Base-by-base conservation (phyloP, 1,140 invertebrate genomes). In the Pogonomyrmex californicus region DNA sequence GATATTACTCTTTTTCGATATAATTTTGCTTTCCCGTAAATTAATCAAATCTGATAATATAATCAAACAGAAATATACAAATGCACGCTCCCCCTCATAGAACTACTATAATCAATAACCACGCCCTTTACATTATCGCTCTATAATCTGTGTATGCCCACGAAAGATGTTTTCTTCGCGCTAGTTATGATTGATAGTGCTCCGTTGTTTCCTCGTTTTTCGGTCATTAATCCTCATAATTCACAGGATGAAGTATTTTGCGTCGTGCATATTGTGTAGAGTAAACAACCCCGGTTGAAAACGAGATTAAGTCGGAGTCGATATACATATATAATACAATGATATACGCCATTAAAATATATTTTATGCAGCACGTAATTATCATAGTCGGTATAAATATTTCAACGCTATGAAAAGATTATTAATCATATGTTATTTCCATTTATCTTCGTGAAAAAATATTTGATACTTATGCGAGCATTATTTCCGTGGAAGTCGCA, bases 221-320 rank as follows among this genome's bases (percentile, higher is more conserved):
- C 85, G 81, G 79, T 86, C 88, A 90, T 90, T 89, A 90, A 82
- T 78, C 88, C 78, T 87, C 88, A 90, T 90, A 89, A 89, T 89
- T 87, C 85, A 82, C 58, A 58, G 85, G 68, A 68, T 78, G 76
- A 86, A 86, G 76, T 86, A 65, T 76, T 89, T 87, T 73, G 81
- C 66, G 76, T 49, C 78, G 51, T 36, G 78, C 75, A 83, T 71
- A 83, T 87, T 83, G 58, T 73, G 76, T 54, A 65, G 71, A 79
- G 36, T 78, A 85, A 85, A 85, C 83, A 77, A 65, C 36, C 14
- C 75, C 41, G 6, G 49, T 85, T 75, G 79, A 83, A 83, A 83
- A 73, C 33, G 54, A 60, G 23, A 71, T 81, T 81, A 81, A 54
- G 23, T 71, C 78, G 30, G 17, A 44, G 30, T 23, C 54, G 38